These are phyloP conservation scores for Malacosoma neustria DNA, from an alignment of 2,888 invertebrate genomes.

Conservation along the genomic window DNA sequence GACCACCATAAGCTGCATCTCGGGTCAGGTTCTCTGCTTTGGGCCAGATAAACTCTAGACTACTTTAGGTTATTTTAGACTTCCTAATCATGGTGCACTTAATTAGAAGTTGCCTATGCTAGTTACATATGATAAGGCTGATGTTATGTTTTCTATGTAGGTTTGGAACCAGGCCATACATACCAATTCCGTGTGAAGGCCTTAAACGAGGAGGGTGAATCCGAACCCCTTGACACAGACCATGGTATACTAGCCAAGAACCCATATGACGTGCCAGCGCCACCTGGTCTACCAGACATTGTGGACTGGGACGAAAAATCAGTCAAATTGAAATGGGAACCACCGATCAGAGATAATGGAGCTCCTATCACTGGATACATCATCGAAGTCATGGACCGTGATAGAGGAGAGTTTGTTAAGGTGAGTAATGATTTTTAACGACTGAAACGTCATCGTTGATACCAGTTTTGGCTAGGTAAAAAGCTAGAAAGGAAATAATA, in stretches of 20 bases:
- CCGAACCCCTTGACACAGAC: slow-evolving; percentile 94
- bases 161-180: slow-evolving; percentile 94
- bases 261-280: slow-evolving; percentile 92
- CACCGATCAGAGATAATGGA: slow-evolving; percentile 91
- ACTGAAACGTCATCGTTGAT: neutral
- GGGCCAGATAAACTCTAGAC: too few relatives aligned
- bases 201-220: slow-evolving; percentile 97
- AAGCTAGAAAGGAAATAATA: too few relatives aligned
- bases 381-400: slow-evolving; percentile 94
- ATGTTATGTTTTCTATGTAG: too few relatives aligned
- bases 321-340: slow-evolving; percentile 93
- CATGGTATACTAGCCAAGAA: slow-evolving; percentile 95
- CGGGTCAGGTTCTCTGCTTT: too few relatives aligned
- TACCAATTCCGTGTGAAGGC: slow-evolving; percentile 99
- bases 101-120: too few relatives aligned
- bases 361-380: slow-evolving; percentile 95
- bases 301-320: slow-evolving; percentile 94
- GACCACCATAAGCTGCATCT: too few relatives aligned
- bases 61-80: too few relatives aligned
- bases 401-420: slow-evolving; percentile 88
- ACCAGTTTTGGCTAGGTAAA: too few relatives aligned
- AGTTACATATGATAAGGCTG: too few relatives aligned
- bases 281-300: slow-evolving; percentile 93
- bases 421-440: slow-evolving; percentile 21
- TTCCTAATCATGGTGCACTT: too few relatives aligned